Percentiles rank a stretch among this genome's conserved stretches.
These are phyloP conservation scores for Mirza zaza DNA, from an alignment of 2,113 vertebrate species.

Conservation along the genomic window DNA sequence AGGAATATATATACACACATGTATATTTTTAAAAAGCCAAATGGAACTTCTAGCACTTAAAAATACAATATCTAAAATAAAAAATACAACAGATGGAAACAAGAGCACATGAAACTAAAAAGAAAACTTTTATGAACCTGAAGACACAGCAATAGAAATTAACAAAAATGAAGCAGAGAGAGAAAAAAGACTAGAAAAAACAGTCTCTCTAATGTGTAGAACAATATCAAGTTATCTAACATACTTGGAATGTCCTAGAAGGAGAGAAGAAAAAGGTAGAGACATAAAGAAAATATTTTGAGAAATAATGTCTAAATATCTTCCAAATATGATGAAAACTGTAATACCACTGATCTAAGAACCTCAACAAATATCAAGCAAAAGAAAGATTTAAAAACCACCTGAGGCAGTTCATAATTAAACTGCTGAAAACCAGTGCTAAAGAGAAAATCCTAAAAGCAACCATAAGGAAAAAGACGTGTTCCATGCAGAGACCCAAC, in stretches of 20 bases:
- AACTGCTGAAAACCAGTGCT: not conserved
- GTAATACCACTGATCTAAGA: not conserved
- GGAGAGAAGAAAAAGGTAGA: not conserved
- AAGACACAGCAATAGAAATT: not conserved
- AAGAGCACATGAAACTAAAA: not conserved
- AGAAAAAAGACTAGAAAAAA: not conserved
- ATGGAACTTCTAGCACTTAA: not conserved
- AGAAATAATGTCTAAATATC: not conserved
- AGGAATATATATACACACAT: not conserved
- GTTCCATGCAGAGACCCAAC: not conserved
- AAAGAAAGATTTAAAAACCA: not conserved
- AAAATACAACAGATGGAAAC: slow-evolving; percentile 20
- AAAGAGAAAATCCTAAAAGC: not conserved
- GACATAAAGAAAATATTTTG: not conserved
- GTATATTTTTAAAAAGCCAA: not conserved
- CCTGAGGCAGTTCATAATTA: not conserved
- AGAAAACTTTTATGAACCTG: not conserved
- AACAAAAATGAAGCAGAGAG: not conserved
- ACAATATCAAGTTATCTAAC: not conserved
- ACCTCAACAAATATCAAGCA: not conserved
- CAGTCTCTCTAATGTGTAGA: not conserved
- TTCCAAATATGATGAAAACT: not conserved
- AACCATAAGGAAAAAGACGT: not conserved
- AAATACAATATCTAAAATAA: slow-evolving; percentile 46
- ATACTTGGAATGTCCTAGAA: not conserved